phyloP scores from a whole-genome alignment of 2,113 vertebrate species.

The Argyrosomus japonicus region DNA sequence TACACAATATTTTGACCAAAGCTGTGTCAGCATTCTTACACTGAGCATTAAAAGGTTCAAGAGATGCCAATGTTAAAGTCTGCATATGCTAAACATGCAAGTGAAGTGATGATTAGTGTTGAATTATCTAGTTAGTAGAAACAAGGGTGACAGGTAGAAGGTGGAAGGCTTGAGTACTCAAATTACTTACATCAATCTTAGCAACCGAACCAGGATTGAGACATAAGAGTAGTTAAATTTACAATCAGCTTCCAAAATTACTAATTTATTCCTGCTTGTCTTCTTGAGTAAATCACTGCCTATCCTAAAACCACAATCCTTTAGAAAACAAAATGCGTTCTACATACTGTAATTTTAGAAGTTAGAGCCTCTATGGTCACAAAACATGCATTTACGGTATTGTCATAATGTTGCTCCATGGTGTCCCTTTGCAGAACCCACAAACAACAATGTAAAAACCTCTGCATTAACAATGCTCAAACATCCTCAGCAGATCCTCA shows the following conservation, averaged over 20 bases:
- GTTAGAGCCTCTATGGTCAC: neutral
- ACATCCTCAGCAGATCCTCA: neutral
- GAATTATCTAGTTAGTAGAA: slow-evolving; percentile 41
- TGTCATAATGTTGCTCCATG: neutral
- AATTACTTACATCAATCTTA: neutral
- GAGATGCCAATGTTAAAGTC: neutral
- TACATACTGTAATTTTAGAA: neutral
- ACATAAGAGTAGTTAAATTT: neutral
- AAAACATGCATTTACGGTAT: neutral
- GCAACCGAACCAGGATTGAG: neutral
- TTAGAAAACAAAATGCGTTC: neutral
- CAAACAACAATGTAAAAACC: neutral
- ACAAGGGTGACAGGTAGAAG: neutral
- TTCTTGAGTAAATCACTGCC: neutral
- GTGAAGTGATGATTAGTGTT: neutral
- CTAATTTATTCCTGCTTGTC: neutral
- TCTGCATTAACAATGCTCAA: neutral
- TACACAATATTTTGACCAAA: slow-evolving; percentile 26
- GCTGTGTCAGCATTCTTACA: neutral
- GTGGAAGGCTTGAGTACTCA: slow-evolving; percentile 32
- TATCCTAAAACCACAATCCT: neutral
- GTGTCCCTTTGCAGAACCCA: slow-evolving; percentile 8
- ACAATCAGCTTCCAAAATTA: neutral
- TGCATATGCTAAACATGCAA: neutral
- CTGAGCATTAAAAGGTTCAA: neutral